A percentile compares a stretch with the other conserved stretches of the same genome.
Evolutionary conservation across 2,797 vertebrate genomes (phyloP).

Genomic region (Lates japonicus): DNA sequence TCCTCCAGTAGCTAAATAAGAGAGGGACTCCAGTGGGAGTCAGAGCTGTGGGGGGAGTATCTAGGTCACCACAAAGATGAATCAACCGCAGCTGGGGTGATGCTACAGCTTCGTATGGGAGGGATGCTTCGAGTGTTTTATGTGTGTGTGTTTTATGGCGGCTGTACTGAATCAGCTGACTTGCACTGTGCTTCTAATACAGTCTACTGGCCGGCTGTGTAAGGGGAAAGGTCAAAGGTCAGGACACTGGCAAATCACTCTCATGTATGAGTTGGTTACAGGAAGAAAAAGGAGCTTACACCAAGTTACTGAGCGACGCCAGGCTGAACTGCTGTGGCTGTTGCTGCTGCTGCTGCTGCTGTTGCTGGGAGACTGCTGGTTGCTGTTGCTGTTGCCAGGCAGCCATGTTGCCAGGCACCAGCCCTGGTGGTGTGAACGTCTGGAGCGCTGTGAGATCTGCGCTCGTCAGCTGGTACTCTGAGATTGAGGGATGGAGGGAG

Average conservation of each 20-base stretch:
- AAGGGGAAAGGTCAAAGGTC: constrained; percentile 41
- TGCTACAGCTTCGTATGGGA: constrained; percentile 37
- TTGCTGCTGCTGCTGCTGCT: constrained; percentile 89
- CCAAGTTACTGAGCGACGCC: constrained; percentile 93
- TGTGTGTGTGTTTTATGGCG: constrained; percentile 1
- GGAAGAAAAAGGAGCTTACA: constrained; percentile 85
- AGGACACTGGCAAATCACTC: not conserved
- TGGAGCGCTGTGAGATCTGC: constrained; percentile 96
- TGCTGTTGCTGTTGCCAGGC: constrained; percentile 95
- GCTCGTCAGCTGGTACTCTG: constrained; percentile 98
- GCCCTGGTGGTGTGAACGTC: constrained; percentile 92
- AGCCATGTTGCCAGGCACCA: constrained; percentile 94
- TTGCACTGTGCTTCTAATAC: not conserved
- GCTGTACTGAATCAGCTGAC: constrained; percentile 32
- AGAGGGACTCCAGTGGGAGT: constrained; percentile 63
- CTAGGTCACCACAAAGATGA: constrained; percentile 80
- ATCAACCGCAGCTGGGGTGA: constrained; percentile 67
- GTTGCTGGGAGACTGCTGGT: constrained; percentile 89
- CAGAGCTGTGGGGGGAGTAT: constrained; percentile 51
- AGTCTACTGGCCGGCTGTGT: not conserved
- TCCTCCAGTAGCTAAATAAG: constrained; percentile 59
- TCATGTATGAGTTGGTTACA: not conserved
- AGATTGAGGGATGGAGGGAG: constrained; percentile 55
- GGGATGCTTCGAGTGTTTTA: constrained; percentile 31
- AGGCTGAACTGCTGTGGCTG: constrained; percentile 88